Percentiles rank a stretch among this genome's conserved stretches.
Conservation (phyloP, 2,797 vertebrate species). For the Scarus forsteni region DNA sequence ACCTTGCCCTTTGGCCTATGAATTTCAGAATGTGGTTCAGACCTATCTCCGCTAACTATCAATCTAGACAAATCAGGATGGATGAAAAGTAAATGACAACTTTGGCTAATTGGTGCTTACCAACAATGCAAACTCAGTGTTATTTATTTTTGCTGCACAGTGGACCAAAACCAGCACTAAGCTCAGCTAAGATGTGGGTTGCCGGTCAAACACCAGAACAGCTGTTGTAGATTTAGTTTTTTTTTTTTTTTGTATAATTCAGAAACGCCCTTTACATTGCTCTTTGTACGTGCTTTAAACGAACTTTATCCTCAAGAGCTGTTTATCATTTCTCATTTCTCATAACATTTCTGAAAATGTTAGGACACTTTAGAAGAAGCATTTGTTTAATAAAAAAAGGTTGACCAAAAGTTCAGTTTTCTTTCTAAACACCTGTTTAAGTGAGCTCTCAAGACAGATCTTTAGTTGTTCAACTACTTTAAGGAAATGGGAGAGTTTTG, state of each 20-base stretch:
- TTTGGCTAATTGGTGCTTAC: no score
- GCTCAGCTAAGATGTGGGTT: no score
- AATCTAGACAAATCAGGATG: no score
- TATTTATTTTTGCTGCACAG: no score
- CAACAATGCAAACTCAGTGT: no score
- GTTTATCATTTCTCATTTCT: conserved; percentile 43
- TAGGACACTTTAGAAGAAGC: conserved; percentile 12
- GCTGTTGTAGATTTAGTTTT: not conserved
- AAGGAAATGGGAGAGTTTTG: not conserved
- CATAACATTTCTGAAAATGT: conserved; percentile 14
- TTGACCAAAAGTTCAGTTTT: conserved; percentile 27
- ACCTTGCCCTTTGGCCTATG: no score
- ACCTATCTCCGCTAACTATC: no score
- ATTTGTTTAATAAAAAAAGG: conserved; percentile 5
- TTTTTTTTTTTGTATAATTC: conserved; percentile 30
- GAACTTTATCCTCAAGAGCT: conserved; percentile 11
- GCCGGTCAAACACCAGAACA: conserved; percentile 1
- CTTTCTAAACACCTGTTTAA: conserved; percentile 4
- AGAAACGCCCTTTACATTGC: conserved; percentile 17
- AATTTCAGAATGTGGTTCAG: no score
- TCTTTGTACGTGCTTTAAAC: conserved; percentile 37
- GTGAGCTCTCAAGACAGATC: conserved; percentile 6
- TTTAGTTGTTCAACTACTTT: conserved; percentile 1
- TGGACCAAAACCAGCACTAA: no score
- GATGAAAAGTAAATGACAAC: no score